Evolutionary conservation across 2,888 invertebrate genomes (phyloP), one percentile per base, ranked within the genome.

Genomic region (Anthophora plumipes): DNA sequence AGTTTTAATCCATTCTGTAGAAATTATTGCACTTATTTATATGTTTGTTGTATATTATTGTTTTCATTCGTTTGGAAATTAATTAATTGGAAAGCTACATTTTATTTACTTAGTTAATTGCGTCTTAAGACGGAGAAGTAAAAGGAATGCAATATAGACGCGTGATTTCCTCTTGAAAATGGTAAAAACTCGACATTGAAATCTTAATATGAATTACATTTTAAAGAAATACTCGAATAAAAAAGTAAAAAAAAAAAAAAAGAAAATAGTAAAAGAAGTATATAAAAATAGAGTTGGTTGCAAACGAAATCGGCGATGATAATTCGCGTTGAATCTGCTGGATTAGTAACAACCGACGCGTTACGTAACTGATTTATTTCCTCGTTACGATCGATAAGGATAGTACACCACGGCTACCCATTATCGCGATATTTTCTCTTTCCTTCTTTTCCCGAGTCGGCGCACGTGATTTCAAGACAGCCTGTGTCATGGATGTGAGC

Each of bases 291-390:
- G 25, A 17, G 67, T 73, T 12, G 1, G 52, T 46, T 9, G 1
- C 54, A 14, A 25, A 12, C 31, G 12, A 6, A 55, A 57, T n/a
- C 48, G 31, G 14, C 12, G 4, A 14, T 39, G 39, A 25, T 39
- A 48, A 22, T 57, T 48, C 37, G 17, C 25, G 22, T 37, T 50
- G 52, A 52, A 63, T n/a, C n/a, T 46, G 43, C n/a, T 22, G 14
- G 60, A 50, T 63, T 41, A 17, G 25, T 52, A 52, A 52, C 31
- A 25, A 37, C 25, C n/a, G 14, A 50, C 22, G 14, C 3, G 61
- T 83, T 83, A 72, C 77, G 68, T 69, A 84, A 84, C 57, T 54
- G 59, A 74, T 57, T 74, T 77, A 84, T 84, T 69, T 75, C 54
- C 43, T 22, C 9, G 22, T 25, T 60, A 66, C 14, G 46, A 69